phyloP scores from a whole-genome alignment of 2,113 vertebrate genomes.

The Cavia porcellus region DNA sequence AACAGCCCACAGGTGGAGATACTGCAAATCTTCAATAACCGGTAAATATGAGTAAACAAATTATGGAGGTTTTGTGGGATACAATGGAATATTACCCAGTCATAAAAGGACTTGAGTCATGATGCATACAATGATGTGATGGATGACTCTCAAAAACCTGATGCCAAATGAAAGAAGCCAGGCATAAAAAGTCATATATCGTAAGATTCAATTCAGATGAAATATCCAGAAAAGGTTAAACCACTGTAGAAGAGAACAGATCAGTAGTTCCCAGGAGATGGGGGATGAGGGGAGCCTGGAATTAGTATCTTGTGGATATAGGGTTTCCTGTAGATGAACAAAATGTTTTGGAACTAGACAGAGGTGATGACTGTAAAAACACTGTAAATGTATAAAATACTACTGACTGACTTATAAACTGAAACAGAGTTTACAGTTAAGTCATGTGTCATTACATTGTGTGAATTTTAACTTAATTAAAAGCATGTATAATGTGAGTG shows the following conservation, averaged over 20 bases:
- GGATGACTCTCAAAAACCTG: constrained; percentile 6
- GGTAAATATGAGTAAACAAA: constrained; percentile 36
- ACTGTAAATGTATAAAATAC: not conserved
- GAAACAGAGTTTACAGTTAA: not conserved
- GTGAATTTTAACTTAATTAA: constrained; percentile 14
- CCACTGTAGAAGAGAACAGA: not conserved
- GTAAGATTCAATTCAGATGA: not conserved
- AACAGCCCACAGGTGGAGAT: constrained; percentile 49
- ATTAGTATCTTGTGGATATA: not conserved
- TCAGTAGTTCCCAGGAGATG: not conserved
- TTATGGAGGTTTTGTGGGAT: not conserved
- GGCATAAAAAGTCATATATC: not conserved
- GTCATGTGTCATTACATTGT: not conserved
- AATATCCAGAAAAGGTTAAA: constrained; percentile 36
- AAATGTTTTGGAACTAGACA: constrained; percentile 43
- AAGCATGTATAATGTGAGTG: not conserved
- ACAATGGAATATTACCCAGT: not conserved
- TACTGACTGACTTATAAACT: not conserved
- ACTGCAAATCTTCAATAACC: constrained; percentile 49
- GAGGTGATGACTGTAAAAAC: not conserved
- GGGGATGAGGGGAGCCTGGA: not conserved
- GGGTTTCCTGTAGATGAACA: constrained; percentile 4
- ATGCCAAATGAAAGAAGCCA: constrained; percentile 10
- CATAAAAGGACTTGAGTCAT: not conserved
- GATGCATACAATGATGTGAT: not conserved